phyloP scores from a whole-genome alignment of 2,797 vertebrate genomes.

The Acestrorhynchus altus region DNA sequence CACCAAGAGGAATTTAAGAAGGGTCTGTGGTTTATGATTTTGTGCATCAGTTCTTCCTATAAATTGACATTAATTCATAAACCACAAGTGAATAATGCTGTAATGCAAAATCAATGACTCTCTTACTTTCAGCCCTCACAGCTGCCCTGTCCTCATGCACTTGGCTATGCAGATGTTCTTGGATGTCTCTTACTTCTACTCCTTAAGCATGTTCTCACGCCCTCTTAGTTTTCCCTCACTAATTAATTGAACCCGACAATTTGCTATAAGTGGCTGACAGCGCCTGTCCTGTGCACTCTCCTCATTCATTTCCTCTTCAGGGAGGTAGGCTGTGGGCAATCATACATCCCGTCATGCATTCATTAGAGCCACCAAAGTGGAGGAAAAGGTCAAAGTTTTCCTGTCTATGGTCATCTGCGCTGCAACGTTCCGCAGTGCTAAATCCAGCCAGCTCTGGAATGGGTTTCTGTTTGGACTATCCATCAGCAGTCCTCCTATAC shows the following conservation, averaged over 20 bases:
- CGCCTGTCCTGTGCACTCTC: slow-evolving; percentile 56
- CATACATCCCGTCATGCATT: slow-evolving; percentile 59
- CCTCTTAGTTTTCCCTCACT: slow-evolving; percentile 59
- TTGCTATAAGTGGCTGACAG: slow-evolving; percentile 55
- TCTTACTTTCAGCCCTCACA: neutral
- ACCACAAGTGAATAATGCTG: neutral
- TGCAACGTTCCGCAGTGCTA: slow-evolving; percentile 61
- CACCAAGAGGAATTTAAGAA: no score
- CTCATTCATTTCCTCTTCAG: slow-evolving; percentile 56
- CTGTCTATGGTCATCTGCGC: slow-evolving; percentile 53
- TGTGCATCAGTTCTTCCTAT: no score
- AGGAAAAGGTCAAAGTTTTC: slow-evolving; percentile 66
- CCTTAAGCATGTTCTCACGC: slow-evolving; percentile 32
- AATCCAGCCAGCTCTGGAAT: slow-evolving; percentile 64
- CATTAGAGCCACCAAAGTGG: slow-evolving; percentile 50
- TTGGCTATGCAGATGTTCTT: slow-evolving; percentile 1
- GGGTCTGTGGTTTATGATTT: no score
- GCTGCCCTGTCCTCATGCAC: neutral
- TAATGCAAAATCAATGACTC: neutral
- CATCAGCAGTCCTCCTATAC: slow-evolving; percentile 54
- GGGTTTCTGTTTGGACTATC: slow-evolving; percentile 62
- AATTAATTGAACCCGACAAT: slow-evolving; percentile 60
- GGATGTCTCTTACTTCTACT: neutral
- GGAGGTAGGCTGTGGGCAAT: slow-evolving; percentile 10
- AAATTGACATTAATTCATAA: no score